A percentile compares a stretch with the other conserved stretches of the same genome.
Conservation (phyloP, 2,113 vertebrate species). For the Pelusios castaneus region DNA sequence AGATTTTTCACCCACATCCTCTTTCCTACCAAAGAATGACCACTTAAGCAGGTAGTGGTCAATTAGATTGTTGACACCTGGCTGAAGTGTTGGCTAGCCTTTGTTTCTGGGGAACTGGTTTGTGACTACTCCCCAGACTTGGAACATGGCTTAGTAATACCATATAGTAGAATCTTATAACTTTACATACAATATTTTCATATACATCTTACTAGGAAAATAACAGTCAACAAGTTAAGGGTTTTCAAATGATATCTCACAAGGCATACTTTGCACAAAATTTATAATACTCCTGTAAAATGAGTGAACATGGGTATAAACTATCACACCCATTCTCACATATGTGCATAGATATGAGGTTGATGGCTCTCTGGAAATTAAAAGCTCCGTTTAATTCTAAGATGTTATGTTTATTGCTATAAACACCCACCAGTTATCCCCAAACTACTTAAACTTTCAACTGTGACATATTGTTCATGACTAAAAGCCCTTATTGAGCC, state of each 20-base stretch:
- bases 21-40: neutral
- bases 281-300: neutral
- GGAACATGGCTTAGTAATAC: neutral
- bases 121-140: neutral
- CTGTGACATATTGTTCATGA: constrained; percentile 17
- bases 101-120: neutral
- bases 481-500: neutral
- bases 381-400: constrained; percentile 3
- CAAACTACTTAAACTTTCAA: constrained; percentile 35
- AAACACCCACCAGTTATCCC: constrained; percentile 42
- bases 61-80: neutral
- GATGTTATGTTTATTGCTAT: constrained; percentile 19
- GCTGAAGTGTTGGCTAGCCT: neutral
- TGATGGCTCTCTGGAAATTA: neutral
- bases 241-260: neutral
- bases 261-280: neutral
- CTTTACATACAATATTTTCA: neutral
- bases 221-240: neutral
- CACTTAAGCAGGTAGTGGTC: neutral
- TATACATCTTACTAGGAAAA: neutral
- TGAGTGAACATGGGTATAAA: no score
- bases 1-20: neutral
- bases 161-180: neutral
- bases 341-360: neutral
- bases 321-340: neutral